phyloP scores from a whole-genome alignment of 2,888 invertebrate genomes.

The Mallateleia sp. region DNA sequence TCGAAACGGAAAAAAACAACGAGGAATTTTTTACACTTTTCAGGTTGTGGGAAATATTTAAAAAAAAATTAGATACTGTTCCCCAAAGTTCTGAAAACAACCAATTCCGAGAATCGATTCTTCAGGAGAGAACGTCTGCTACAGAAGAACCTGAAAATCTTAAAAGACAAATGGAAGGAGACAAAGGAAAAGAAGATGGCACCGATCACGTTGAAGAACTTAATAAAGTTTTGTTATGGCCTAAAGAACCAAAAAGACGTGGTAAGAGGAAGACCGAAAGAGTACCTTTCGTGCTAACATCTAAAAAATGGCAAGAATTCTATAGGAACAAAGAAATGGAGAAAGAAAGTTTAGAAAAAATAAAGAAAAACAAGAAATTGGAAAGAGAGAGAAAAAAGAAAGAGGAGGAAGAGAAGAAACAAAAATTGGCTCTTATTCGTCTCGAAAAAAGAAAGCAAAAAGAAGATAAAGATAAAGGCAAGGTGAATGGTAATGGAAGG shows the following conservation, averaged over 20 bases:
- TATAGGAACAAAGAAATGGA: constrained; percentile 13
- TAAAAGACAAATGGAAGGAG: not conserved
- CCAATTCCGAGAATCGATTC: not conserved
- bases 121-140: no score
- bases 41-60: constrained; percentile 25
- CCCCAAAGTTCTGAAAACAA: not conserved
- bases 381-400: constrained; percentile 12
- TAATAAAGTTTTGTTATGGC: not conserved
- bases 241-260: constrained; percentile 21
- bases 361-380: constrained; percentile 14
- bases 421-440: not conserved
- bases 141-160: not conserved
- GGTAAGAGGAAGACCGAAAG: constrained; percentile 33
- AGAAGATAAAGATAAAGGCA: not conserved
- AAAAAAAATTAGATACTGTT: constrained; percentile 11
- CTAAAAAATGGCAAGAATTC: constrained; percentile 32
- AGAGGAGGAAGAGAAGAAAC: not conserved
- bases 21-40: constrained; percentile 31
- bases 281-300: constrained; percentile 31
- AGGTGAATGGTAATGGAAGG: not conserved
- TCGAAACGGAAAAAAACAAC: constrained; percentile 14
- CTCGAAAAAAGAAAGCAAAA: not conserved
- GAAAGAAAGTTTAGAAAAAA: constrained; percentile 11
- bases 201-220: constrained; percentile 5
- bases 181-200: not conserved